Conservation (phyloP, 2,888 invertebrate species). For the Melipona bicolor region DNA sequence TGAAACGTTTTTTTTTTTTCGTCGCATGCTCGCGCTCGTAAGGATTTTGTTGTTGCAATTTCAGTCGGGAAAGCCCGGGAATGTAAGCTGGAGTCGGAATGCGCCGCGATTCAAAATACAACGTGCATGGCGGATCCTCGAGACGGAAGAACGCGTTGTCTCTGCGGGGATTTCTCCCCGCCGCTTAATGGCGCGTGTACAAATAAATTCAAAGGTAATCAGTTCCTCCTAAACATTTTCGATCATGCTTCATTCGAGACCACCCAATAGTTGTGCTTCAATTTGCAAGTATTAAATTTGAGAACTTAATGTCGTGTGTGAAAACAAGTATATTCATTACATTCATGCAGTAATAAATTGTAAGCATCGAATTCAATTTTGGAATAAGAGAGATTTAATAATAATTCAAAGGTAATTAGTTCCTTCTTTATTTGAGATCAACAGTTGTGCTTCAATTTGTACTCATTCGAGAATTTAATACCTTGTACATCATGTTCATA, state of each 20-base stretch:
- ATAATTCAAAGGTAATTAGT: no score
- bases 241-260: not conserved
- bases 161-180: conserved; percentile 89
- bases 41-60: conserved; percentile 35
- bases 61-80: conserved; percentile 86
- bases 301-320: no score
- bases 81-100: conserved; percentile 87
- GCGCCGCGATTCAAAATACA: conserved; percentile 87
- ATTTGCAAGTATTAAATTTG: no score
- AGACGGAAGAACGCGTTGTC: conserved; percentile 87
- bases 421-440: no score
- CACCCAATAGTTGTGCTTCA: not conserved
- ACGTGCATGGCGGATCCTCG: conserved; percentile 88
- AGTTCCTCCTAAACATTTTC: not conserved
- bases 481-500: not conserved
- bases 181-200: conserved; percentile 89
- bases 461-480: not conserved
- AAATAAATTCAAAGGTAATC: conserved; percentile 87
- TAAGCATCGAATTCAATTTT: no score
- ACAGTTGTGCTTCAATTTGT: no score
- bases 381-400: no score
- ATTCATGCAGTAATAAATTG: no score
- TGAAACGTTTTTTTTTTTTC: not conserved
- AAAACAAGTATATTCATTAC: no score
- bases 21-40: not conserved